phyloP scores from a whole-genome alignment of 1,140 invertebrate species.

The Temnothorax longispinosus region DNA sequence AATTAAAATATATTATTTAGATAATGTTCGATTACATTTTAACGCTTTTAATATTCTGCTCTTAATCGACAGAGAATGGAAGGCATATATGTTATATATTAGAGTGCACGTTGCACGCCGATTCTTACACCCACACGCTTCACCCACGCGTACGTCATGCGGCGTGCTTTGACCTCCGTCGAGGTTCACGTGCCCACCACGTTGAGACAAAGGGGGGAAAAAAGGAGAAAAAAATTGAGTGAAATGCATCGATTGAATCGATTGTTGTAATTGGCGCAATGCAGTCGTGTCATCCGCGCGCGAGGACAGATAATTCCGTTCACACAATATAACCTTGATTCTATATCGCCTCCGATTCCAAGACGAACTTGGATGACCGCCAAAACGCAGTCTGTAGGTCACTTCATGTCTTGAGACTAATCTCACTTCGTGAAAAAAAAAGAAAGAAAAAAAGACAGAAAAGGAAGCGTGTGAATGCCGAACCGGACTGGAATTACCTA shows the following conservation, averaged over 20 bases:
- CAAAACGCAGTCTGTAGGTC: conserved; percentile 81
- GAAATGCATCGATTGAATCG: conserved; percentile 69
- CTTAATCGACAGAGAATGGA: neutral
- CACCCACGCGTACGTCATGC: neutral
- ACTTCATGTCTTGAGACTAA: conserved; percentile 76
- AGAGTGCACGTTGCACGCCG: neutral
- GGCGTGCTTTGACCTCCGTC: conserved; percentile 35
- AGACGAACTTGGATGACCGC: conserved; percentile 82
- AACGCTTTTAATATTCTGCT: neutral
- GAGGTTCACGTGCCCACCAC: neutral
- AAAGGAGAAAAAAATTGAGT: conserved; percentile 28
- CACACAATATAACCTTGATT: conserved; percentile 82
- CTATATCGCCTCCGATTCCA: conserved; percentile 82
- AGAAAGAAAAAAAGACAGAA: neutral
- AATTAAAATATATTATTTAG: neutral
- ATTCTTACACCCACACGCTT: conserved; percentile 29
- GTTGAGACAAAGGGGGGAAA: neutral
- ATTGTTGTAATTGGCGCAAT: conserved; percentile 80
- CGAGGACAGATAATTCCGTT: conserved; percentile 82
- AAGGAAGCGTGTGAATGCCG: conserved; percentile 28
- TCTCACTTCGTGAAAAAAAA: conserved; percentile 66
- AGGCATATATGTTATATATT: neutral
- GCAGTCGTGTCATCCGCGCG: conserved; percentile 81
- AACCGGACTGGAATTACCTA: conserved; percentile 7
- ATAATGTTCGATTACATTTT: neutral